phyloP scores from a whole-genome alignment of 1,140 invertebrate species.

The Belonocnema kinseyi region DNA sequence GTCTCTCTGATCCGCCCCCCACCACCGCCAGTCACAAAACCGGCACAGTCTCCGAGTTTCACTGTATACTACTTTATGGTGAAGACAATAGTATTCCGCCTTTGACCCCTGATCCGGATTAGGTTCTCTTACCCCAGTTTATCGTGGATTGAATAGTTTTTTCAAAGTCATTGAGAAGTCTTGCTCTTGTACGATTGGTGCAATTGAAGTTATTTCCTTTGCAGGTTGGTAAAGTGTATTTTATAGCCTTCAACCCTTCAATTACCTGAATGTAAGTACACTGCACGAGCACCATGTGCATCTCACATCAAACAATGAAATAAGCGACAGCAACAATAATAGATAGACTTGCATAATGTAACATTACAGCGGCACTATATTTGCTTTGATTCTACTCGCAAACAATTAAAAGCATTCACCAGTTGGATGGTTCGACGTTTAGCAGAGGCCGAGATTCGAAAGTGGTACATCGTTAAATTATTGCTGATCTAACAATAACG shows the following conservation, averaged over 20 bases:
- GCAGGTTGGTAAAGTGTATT: neutral
- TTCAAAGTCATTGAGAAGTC: constrained; percentile 7
- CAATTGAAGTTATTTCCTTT: neutral
- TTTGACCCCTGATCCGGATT: no score
- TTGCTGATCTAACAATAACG: constrained; percentile 54
- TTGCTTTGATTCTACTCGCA: constrained; percentile 29
- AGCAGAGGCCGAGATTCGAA: constrained; percentile 51
- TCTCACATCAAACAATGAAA: constrained; percentile 16
- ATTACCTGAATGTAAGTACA: constrained; percentile 12
- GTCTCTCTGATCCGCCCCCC: no score
- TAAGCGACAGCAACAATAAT: constrained; percentile 31
- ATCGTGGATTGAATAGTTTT: neutral
- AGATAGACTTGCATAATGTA: constrained; percentile 31
- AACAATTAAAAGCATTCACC: constrained; percentile 31
- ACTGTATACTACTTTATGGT: no score
- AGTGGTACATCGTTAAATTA: constrained; percentile 52
- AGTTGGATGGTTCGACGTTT: constrained; percentile 28
- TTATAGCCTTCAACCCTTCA: constrained; percentile 26
- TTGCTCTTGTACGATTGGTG: neutral
- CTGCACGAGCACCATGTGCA: constrained; percentile 19
- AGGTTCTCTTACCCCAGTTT: neutral
- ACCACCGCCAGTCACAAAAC: no score
- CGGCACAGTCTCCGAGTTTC: no score
- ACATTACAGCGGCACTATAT: constrained; percentile 28
- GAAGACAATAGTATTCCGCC: no score